Evolutionary conservation across 2,888 invertebrate species (phyloP), one percentile per base, ranked within the genome.

Genomic region (Trichogramma evanescens): DNA sequence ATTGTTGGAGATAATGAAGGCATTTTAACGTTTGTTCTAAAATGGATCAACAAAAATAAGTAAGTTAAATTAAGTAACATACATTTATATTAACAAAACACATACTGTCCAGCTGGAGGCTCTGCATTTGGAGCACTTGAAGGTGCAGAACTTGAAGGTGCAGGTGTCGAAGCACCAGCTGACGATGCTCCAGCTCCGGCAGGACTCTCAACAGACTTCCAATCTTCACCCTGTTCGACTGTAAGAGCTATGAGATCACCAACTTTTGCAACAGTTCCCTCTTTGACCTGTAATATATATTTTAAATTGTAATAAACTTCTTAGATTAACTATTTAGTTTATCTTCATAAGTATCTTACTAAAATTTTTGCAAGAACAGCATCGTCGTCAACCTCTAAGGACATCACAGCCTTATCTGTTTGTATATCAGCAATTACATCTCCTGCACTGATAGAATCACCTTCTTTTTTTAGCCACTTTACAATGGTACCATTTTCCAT

Each of bases 381-480:
- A 64, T 85, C 84, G 63, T 86, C 86, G 62, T 86, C 86, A 49
- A 75, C 76, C 68, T 86, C 85, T 69, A 85, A 78, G 4, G 82
- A 77, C 66, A 86, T 80, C 2, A 85, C 80, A 58, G 86, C 85
- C 73, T 86, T 86, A 71, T 86, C 86, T 1, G 86, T 86, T 71
- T 86, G 84, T 69, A 86, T 83, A 66, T 86, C 86, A 71, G 85
- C 85, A 3, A 86, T 68, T 4, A 83, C 80, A 74, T 86, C 86
- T 7, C 86, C 86, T 26, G 85, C 74, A 38, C 74, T 68, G 42
- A 83, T 74, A 4, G 71, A 58, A 45, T 81, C 82, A 64, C 85
- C 85, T 78, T 83, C 83, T 62, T 81, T 80, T 68, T 82, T 83
- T 10, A 80, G 60, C 84, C 83, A 84, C 66, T 82, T 81, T 1